phyloP scores from a whole-genome alignment of 1,140 invertebrate species.

The Acarapis woodi region DNA sequence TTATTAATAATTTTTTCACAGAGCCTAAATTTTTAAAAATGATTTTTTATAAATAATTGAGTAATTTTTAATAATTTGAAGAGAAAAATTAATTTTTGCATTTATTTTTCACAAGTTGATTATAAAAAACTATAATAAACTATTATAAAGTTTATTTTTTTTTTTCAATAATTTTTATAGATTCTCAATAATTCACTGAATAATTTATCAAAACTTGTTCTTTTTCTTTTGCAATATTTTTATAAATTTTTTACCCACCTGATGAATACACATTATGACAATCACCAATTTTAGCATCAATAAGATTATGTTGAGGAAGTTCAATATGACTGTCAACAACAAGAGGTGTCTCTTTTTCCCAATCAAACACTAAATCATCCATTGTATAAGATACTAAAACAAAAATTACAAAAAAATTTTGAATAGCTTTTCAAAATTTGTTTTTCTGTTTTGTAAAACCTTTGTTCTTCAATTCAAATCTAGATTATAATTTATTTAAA shows the following conservation, averaged over 20 bases:
- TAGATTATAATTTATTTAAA: not conserved
- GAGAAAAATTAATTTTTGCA: not conserved
- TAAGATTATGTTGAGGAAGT: constrained; percentile 18
- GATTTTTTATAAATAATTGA: too few relatives aligned
- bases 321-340: constrained; percentile 18
- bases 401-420: constrained; percentile 3
- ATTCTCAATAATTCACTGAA: not conserved
- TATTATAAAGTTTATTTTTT: not conserved
- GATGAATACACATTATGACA: constrained; percentile 19
- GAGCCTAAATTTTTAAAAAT: not conserved
- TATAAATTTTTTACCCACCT: too few relatives aligned
- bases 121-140: not conserved
- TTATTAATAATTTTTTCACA: too few relatives aligned
- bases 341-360: constrained; percentile 17
- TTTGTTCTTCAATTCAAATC: constrained; percentile 4
- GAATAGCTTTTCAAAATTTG: not conserved
- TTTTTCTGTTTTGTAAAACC: not conserved
- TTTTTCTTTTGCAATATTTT: too few relatives aligned
- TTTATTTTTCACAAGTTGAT: not conserved
- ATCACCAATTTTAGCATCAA: constrained; percentile 16
- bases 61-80: too few relatives aligned
- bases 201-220: too few relatives aligned
- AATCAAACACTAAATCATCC: constrained; percentile 18
- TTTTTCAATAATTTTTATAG: not conserved
- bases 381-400: constrained; percentile 19